Base-by-base conservation (phyloP, 2,797 vertebrate species). In the Eulemur albifrons region DNA sequence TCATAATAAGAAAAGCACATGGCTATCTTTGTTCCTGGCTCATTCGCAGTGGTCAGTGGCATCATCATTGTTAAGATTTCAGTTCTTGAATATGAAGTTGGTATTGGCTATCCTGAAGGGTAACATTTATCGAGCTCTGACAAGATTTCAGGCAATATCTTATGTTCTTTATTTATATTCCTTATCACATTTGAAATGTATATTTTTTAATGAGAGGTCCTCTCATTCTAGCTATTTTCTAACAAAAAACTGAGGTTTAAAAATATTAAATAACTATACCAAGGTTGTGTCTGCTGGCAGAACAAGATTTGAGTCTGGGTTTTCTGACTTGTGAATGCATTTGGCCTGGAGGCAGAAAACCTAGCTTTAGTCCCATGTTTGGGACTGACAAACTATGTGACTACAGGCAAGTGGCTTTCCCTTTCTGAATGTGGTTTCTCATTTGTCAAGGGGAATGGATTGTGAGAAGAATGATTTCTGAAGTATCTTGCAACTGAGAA, bases 381-480 rank as follows among this genome's bases (percentile, higher is more conserved):
- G 59, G 14, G 63, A n/a, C 18, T 82, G 43, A 83, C 14, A 59
- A 89, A 25, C 45, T 91, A 5, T 80, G 18, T 75, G n/a, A 83
- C 12, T 72, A 73, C 35, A 57, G 12, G 21, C 9, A 69, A 63
- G 0, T 85, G 18, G 25, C 5, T 43, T 70, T 83, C 21, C 27
- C 23, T 79, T 94, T 69, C 61, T 95, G 89, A 84, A 6, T 4
- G 4, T 70, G 38, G 70, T 96, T 89, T 72, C n/a, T 94, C 18
- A 18, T 89, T 69, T 93, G 38, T 59, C 69, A 48, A 94, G 38
- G 43, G 32, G 18, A 91, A 63, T 70, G 7, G 11, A 32, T 88
- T 48, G 84, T 57, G 52, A 83, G 30, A 93, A 85, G 59, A 95
- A 83, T 79, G 57, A 61, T 80, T 94, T 94, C 75, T 95, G 15